Conservation (phyloP, 2,113 vertebrate genomes). For the Chionis minor region DNA sequence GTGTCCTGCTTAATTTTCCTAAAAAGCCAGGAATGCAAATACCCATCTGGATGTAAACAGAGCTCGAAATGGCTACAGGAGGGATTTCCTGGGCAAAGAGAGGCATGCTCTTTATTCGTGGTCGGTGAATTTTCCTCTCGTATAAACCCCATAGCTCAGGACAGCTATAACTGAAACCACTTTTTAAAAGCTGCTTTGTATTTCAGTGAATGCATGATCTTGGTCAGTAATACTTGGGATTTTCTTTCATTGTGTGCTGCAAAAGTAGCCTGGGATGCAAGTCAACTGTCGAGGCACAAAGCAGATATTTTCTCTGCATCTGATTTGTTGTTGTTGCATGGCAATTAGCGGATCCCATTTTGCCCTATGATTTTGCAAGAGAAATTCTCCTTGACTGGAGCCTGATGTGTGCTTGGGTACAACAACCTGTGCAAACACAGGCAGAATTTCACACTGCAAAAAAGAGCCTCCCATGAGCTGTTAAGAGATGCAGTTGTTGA, state of each 20-base stretch:
- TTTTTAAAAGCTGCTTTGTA: not conserved
- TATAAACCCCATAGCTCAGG: not conserved
- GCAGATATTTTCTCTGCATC: not conserved
- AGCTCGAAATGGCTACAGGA: not conserved
- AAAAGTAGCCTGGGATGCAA: not conserved
- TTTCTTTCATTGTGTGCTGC: not conserved
- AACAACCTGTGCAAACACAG: not conserved
- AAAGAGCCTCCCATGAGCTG: not conserved
- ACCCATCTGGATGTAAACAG: not conserved
- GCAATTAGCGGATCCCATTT: not conserved
- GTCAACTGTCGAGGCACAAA: not conserved
- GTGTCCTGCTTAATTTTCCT: not conserved
- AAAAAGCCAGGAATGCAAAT: not conserved
- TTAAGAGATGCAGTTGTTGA: not conserved
- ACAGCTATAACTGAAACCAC: not conserved
- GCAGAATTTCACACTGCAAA: not conserved
- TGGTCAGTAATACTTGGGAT: not conserved
- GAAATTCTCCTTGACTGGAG: not conserved
- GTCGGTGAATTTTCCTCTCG: not conserved
- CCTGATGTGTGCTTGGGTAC: not conserved
- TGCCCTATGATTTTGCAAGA: not conserved
- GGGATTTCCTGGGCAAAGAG: not conserved
- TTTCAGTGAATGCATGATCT: not conserved
- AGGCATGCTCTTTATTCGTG: not conserved
- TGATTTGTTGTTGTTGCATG: not conserved